Percentiles rank a stretch among this genome's conserved stretches.
Evolutionary conservation across 2,797 vertebrate species (phyloP).

Genomic region (Lepidocolaptes lacrymiger): DNA sequence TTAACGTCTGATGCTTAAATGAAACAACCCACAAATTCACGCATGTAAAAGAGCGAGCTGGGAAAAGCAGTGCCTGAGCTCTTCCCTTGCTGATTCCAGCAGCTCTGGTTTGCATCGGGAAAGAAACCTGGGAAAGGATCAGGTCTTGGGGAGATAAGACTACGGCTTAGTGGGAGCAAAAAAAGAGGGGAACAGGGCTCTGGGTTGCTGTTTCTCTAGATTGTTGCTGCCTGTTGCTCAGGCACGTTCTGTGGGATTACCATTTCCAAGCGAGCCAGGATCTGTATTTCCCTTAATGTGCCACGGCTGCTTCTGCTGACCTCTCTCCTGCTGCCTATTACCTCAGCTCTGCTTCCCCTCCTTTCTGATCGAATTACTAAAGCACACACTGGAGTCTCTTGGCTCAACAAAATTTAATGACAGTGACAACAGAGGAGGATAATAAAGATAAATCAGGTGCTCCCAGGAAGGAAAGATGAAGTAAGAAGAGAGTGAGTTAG

Average conservation of each 20-base stretch:
- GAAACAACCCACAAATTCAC: not conserved
- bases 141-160: not conserved
- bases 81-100: not conserved
- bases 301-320: conserved; percentile 45
- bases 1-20: not conserved
- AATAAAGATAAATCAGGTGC: conserved; percentile 68
- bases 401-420: conserved; percentile 69
- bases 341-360: conserved; percentile 55
- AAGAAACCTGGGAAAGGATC: not conserved
- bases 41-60: not conserved
- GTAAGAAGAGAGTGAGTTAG: conserved; percentile 43
- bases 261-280: conserved; percentile 21
- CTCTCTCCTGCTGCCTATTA: conserved; percentile 56
- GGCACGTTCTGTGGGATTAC: conserved; percentile 61
- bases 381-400: conserved; percentile 53
- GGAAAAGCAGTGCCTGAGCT: not conserved
- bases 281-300: conserved; percentile 56
- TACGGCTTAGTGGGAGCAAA: not conserved
- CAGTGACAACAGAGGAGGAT: conserved; percentile 62
- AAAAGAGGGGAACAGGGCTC: not conserved
- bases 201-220: conserved; percentile 25
- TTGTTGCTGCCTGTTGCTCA: conserved; percentile 34
- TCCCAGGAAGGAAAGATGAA: conserved; percentile 52
- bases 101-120: not conserved
- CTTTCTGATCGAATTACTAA: conserved; percentile 66